Conservation (phyloP, 2,113 vertebrate genomes). For the Entelurus aequoreus region DNA sequence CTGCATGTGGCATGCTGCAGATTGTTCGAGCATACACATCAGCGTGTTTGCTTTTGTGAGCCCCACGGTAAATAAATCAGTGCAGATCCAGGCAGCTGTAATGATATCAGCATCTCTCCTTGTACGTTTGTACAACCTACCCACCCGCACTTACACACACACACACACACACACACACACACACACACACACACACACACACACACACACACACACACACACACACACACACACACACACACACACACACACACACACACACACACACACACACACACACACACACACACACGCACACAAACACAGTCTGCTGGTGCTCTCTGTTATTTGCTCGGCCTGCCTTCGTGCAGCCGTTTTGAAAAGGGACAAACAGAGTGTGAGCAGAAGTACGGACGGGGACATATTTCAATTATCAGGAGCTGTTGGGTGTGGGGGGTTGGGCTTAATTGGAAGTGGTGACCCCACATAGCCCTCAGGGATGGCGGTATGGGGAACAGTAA, state of each 20-base stretch:
- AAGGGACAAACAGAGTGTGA: constrained; percentile 55
- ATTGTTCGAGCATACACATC: constrained; percentile 16
- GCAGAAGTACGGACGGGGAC: constrained; percentile 37
- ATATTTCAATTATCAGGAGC: constrained; percentile 68
- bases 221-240: neutral
- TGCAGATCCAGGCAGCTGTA: constrained; percentile 23
- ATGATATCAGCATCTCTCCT: constrained; percentile 34
- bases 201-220: neutral
- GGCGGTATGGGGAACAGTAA: constrained; percentile 56
- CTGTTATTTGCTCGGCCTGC: constrained; percentile 42
- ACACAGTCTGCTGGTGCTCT: constrained; percentile 18
- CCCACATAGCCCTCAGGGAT: constrained; percentile 57
- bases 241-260: no score
- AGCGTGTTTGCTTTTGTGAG: constrained; percentile 21
- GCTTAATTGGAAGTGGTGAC: constrained; percentile 71
- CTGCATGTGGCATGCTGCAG: constrained; percentile 11
- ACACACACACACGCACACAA: neutral
- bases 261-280: neutral
- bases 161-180: neutral
- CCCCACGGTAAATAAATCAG: constrained; percentile 49
- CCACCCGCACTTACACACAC: neutral
- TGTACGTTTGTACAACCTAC: neutral
- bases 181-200: neutral
- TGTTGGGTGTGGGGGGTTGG: constrained; percentile 28
- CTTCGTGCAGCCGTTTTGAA: constrained; percentile 50